phyloP scores from a whole-genome alignment of 2,797 vertebrate species.

The Eulemur coronatus region DNA sequence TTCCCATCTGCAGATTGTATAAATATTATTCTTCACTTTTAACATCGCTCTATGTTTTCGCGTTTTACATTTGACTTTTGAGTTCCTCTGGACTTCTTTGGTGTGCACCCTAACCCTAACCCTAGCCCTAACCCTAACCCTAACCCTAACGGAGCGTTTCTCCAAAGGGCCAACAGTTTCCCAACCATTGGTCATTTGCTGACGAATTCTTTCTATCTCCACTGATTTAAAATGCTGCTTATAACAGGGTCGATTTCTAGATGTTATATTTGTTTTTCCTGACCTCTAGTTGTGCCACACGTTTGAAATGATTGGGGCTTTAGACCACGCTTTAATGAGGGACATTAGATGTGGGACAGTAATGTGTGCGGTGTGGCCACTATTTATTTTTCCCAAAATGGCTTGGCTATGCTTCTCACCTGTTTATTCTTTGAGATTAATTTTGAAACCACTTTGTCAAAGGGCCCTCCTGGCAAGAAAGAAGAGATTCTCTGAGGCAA shows the following conservation, averaged over 20 bases:
- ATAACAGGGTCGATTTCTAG: background rate
- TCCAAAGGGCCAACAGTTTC: accelerated
- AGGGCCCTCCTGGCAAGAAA: background rate
- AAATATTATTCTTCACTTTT: background rate
- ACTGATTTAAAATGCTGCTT: background rate
- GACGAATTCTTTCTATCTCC: background rate
- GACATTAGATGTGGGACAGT: no score
- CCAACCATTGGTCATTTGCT: accelerated
- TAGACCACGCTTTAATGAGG: accelerated
- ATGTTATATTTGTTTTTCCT: no score
- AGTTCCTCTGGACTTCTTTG: background rate
- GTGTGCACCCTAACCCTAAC: accelerated
- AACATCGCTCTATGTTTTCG: background rate
- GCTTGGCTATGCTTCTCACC: background rate
- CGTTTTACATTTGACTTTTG: no score
- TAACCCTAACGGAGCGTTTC: background rate
- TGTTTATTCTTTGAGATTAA: background rate
- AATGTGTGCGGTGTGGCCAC: background rate
- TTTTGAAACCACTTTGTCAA: background rate
- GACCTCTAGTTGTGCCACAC: background rate
- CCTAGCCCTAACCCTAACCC: accelerated
- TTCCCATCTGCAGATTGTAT: background rate
- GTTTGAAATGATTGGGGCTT: accelerated
- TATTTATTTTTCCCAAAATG: no score
- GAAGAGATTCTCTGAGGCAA: background rate